Evolutionary conservation across 2,113 vertebrate genomes (phyloP).

Genomic region (Xyrauchen texanus): DNA sequence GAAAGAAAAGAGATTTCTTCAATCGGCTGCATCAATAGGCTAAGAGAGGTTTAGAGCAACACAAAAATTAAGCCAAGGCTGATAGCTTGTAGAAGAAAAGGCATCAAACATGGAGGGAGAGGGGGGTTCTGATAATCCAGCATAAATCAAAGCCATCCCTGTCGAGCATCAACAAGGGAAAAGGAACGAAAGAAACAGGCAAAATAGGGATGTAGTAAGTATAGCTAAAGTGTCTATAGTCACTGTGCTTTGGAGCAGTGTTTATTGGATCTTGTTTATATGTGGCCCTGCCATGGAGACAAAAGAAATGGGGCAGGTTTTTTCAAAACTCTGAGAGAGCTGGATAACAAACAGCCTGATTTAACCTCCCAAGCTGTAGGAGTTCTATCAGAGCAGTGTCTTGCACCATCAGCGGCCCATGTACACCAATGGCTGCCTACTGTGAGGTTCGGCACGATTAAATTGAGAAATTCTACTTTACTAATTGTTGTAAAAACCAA

Average conservation of each 20-base stretch:
- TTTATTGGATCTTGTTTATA: constrained; percentile 39
- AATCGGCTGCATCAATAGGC: constrained; percentile 9
- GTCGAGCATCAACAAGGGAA: not conserved
- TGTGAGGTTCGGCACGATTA: not conserved
- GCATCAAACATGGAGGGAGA: not conserved
- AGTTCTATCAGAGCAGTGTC: not conserved
- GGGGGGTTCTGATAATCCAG: not conserved
- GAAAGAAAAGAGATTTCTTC: not conserved
- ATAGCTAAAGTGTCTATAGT: constrained; percentile 26
- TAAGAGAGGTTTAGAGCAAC: not conserved
- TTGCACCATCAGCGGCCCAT: not conserved
- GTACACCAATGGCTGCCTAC: not conserved
- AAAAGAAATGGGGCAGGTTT: constrained; percentile 24
- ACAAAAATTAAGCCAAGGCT: not conserved
- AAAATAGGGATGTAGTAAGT: not conserved
- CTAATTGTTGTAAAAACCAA: not conserved
- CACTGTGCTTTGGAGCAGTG: constrained; percentile 9
- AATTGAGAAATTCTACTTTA: not conserved
- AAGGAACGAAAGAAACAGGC: constrained; percentile 9
- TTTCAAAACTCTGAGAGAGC: constrained; percentile 30
- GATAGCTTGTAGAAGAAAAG: not conserved
- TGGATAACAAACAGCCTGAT: not conserved
- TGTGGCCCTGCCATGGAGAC: constrained; percentile 34
- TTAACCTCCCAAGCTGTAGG: not conserved
- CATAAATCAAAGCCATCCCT: not conserved